A percentile compares a stretch with the other conserved stretches of the same genome.
Conservation (phyloP, 2,797 vertebrate species). For the Chiroxiphia lanceolata region DNA sequence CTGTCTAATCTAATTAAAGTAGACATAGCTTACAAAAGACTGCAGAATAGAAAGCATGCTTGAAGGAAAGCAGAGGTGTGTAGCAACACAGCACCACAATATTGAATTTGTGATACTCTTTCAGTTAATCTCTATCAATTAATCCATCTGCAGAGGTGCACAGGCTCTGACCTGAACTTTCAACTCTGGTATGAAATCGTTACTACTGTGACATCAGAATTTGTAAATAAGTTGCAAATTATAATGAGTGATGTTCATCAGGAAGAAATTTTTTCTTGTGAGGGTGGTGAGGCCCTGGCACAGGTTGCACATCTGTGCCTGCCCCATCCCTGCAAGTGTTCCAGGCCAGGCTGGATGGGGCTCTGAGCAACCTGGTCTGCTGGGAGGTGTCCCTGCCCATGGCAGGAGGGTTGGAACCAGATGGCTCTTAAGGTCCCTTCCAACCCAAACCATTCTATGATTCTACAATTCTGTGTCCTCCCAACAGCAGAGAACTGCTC, state of each 20-base stretch:
- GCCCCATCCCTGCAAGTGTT: background rate
- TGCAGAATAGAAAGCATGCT: background rate
- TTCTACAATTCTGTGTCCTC: background rate
- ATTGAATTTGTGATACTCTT: background rate
- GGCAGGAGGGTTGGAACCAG: background rate
- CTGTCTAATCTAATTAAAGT: slow-evolving; percentile 17
- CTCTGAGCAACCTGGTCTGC: background rate
- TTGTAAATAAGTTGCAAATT: background rate
- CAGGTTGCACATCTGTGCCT: background rate
- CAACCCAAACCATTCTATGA: background rate
- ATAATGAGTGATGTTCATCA: background rate
- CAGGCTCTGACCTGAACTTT: background rate
- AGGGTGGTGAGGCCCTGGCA: background rate
- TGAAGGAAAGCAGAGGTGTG: background rate
- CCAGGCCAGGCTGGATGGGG: background rate
- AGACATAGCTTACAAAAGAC: background rate
- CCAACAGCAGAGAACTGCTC: background rate
- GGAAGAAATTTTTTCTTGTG: background rate
- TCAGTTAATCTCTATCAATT: background rate
- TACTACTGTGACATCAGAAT: background rate
- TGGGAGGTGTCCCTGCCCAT: background rate
- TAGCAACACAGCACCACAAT: background rate
- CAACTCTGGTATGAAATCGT: background rate
- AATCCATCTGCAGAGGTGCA: background rate
- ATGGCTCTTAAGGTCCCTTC: background rate